Base-by-base conservation (phyloP, 2,797 vertebrate species). In the Gila robusta region DNA sequence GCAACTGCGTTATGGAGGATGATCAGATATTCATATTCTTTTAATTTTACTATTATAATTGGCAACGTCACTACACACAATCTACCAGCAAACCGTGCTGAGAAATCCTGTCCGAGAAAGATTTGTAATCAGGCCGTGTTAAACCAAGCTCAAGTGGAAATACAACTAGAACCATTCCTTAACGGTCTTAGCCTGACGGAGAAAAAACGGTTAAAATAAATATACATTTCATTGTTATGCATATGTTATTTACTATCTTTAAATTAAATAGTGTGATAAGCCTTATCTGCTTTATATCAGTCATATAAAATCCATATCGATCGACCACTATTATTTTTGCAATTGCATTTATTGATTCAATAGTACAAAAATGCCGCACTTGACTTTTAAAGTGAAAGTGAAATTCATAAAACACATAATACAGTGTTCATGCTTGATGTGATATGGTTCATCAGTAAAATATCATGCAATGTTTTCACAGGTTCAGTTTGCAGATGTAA, bases 341-440 rank as follows among this genome's bases (percentile, higher is more conserved):
- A 76, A 14, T 76, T 76, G 47, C 10, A 11, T 77, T 37, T 35
- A 49, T 52, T 76, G 17, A 47, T 73, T 73, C n/a, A 73, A 26
- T 17, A 26, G 41, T 26, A 47, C 39, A 17, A 14, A 73, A 47
- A 26, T 17, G 1, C 16, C 23, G 0, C 17, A 11, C 8, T 76
- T 52, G 3, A 52, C 26, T 12, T 11, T 3, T 37, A 37, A 54
- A 35, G 47, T 6, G 26, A 23, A 56, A 56, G 17, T 54, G 47
- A 59, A 78, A 39, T 26, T n/a, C 52, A 56, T 59, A 39, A 59
- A 59, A 59, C 41, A 32, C 23, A 73, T 21, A 1, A 73, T 21
- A 1, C 16, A 52, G 49, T 54, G 49, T 77, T 78, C 7, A 19
- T 59, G 23, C 76, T 62, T 16, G 23, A 41, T 10, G 71, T 49